Conservation (phyloP, 2,797 vertebrate genomes). For the Serranus cabrilla region DNA sequence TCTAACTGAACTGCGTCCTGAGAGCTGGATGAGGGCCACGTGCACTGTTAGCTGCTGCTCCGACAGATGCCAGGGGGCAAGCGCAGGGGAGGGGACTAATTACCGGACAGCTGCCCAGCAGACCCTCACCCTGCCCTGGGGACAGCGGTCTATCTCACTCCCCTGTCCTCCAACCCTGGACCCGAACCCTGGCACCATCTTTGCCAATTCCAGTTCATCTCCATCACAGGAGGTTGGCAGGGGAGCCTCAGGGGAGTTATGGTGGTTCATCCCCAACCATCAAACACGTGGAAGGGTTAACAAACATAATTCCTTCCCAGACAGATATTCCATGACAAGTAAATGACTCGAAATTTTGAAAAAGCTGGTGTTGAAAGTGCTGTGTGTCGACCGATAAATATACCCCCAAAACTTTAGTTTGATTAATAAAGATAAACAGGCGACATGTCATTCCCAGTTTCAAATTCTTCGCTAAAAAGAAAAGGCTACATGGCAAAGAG, state of each 20-base stretch:
- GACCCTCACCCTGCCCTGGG: constrained; percentile 82
- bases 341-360: constrained; percentile 3
- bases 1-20: constrained; percentile 81
- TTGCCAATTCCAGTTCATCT: constrained; percentile 59
- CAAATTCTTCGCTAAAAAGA: too few species aligned
- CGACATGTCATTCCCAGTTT: too few species aligned
- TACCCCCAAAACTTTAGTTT: constrained; percentile 13
- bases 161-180: constrained; percentile 69
- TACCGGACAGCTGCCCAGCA: constrained; percentile 89
- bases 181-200: constrained; percentile 52
- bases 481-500: too few species aligned
- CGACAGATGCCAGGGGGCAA: constrained; percentile 85
- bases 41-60: constrained; percentile 75
- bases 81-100: constrained; percentile 86
- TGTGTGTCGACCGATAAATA: neutral
- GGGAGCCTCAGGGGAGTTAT: constrained; percentile 23
- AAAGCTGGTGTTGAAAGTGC: constrained; percentile 6
- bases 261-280: constrained; percentile 26
- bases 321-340: constrained; percentile 28
- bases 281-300: constrained; percentile 9
- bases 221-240: constrained; percentile 58
- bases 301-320: constrained; percentile 40
- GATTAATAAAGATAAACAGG: neutral
- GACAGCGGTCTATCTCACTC: constrained; percentile 75
- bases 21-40: constrained; percentile 81